A percentile compares a stretch with the other conserved stretches of the same genome.
Conservation (phyloP, 2,113 vertebrate species). For the Ovis canadensis region DNA sequence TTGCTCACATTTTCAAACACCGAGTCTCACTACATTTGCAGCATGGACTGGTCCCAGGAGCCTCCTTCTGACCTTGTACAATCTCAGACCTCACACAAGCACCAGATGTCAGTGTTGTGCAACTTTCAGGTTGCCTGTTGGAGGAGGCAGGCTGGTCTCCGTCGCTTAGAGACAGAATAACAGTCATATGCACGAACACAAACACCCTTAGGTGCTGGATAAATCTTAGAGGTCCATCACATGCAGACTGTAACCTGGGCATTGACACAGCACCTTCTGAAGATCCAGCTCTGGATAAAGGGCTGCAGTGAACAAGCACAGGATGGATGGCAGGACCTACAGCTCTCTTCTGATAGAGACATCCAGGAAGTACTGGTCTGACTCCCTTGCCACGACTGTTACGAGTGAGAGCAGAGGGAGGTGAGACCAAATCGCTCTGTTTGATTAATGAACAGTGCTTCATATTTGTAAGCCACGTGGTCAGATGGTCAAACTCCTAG, state of each 20-base stretch:
- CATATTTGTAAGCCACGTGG: neutral
- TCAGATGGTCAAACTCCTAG: neutral
- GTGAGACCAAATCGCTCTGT: neutral
- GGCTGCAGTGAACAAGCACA: neutral
- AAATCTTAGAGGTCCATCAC: neutral
- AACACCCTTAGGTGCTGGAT: neutral
- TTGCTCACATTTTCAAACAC: neutral
- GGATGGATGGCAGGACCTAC: too few species aligned
- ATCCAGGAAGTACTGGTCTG: neutral
- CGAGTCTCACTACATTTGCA: neutral
- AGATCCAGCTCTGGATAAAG: neutral
- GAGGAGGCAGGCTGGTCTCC: neutral
- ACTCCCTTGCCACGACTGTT: neutral
- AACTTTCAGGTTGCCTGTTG: slow-evolving; percentile 55
- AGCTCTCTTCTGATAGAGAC: neutral
- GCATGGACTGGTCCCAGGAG: neutral
- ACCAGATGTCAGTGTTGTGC: slow-evolving; percentile 85
- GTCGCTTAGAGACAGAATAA: neutral
- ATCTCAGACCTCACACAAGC: slow-evolving; percentile 46
- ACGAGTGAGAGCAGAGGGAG: neutral
- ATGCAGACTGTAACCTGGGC: neutral
- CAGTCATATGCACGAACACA: neutral
- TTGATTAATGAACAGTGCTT: neutral
- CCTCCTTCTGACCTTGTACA: neutral
- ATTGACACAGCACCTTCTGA: neutral